Base-by-base conservation (phyloP, 2,888 invertebrate species). In the Cylindroiulus punctatus region DNA sequence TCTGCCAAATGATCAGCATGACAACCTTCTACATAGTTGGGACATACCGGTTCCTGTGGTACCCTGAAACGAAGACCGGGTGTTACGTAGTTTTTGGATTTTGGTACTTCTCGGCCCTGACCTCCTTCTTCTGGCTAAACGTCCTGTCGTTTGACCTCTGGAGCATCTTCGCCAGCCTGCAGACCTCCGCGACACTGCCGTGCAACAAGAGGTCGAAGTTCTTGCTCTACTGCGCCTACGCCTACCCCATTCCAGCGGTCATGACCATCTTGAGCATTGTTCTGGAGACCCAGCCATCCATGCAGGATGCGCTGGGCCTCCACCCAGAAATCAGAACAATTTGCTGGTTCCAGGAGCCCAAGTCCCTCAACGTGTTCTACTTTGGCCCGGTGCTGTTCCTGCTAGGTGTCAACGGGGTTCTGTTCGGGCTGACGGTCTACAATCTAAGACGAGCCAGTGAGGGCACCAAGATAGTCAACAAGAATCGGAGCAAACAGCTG, bases 1-100 rank as follows among this genome's bases (percentile, higher is more conserved):
- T 86, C 36, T 86, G 86, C 40, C 86, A 86, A 12, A 86, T 86
- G 42, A 12, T 86, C 26, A 84, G 84, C 44, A 17, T 86, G 84
- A n/a, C 84, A 22, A 76, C 42, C 40, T 26, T 7, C 10, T 65
- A 26, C 65, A 26, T 65, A 0, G 26, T n/a, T n/a, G 8, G 10
- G 12, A 5, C 65, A 12, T 65, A 10, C 10, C 65, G 65, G 0
- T 8, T 0, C 12, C 26, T 65, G 26, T 65, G 26, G 8, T 26
- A 26, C 12, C 65, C 65, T 10, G 8, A 1, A 8, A 65, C 0
- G 30, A 30, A 36, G 17, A 12, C 22, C 14, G 22, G 1, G 0
- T 84, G 84, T 14, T 84, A 84, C 47, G 30, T 44, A 14, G n/a
- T 47, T n/a, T 84, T 84, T 17, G 30, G 19, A 32, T 40, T 84